Conservation (phyloP, 2,113 vertebrate genomes). For the Oenanthe oenanthe region DNA sequence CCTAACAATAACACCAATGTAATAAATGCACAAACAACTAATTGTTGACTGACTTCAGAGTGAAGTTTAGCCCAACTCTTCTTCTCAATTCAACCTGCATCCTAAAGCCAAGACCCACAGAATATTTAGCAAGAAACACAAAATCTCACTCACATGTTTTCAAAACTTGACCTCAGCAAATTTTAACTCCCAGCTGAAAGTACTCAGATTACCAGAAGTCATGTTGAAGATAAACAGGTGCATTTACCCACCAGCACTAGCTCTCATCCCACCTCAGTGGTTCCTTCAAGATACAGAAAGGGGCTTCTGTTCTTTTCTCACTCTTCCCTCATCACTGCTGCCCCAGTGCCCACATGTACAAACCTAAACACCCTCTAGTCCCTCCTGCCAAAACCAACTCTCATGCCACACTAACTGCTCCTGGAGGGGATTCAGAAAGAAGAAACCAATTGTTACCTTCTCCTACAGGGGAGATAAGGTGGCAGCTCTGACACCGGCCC, state of each 20-base stretch:
- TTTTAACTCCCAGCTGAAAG: neutral
- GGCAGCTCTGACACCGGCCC: neutral
- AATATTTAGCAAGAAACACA: neutral
- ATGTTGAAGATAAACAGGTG: fast-evolving
- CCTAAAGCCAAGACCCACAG: neutral
- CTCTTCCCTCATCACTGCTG: neutral
- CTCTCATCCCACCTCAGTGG: neutral
- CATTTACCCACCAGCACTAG: neutral
- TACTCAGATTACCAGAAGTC: neutral
- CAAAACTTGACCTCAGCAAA: neutral
- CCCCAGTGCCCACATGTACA: neutral
- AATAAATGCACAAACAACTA: neutral
- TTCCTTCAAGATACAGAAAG: neutral
- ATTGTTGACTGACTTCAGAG: neutral
- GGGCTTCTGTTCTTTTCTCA: neutral
- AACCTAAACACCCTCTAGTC: fast-evolving
- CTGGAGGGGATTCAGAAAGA: neutral
- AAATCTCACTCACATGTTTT: neutral
- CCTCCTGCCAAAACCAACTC: neutral
- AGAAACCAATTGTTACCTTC: neutral
- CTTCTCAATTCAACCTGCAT: neutral
- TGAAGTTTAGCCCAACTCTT: neutral
- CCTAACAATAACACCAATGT: neutral
- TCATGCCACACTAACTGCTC: neutral
- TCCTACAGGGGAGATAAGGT: neutral